Evolutionary conservation across 1,140 invertebrate genomes (phyloP).

Genomic region (Microvelia longipes): DNA sequence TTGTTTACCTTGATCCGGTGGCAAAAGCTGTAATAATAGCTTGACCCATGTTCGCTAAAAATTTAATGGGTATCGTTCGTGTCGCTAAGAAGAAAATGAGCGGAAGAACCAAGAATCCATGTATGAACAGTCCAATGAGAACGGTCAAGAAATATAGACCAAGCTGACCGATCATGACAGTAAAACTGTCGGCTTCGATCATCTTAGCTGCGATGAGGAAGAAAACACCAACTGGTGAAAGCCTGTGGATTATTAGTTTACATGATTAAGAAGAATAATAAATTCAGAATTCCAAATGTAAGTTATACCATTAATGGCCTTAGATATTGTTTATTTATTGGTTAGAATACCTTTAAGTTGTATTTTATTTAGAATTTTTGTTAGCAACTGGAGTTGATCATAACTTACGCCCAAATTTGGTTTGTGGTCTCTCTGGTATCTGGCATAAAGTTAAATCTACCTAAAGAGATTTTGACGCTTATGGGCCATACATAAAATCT

Average conservation of each 20-base stretch:
- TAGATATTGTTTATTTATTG: slow-evolving; percentile 76
- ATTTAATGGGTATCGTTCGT: slow-evolving; percentile 60
- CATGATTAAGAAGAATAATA: slow-evolving; percentile 24
- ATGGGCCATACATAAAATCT: too few relatives aligned
- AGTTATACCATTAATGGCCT: slow-evolving; percentile 75
- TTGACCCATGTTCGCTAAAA: slow-evolving; percentile 68
- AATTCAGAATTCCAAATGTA: not conserved
- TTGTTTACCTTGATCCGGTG: slow-evolving; percentile 80
- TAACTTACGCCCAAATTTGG: too few relatives aligned
- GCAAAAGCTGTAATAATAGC: slow-evolving; percentile 82
- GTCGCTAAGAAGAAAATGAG: slow-evolving; percentile 64
- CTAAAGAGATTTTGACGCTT: too few relatives aligned
- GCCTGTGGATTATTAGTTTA: slow-evolving; percentile 46
- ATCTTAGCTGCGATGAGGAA: slow-evolving; percentile 68
- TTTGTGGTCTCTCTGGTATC: too few relatives aligned
- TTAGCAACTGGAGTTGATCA: too few relatives aligned
- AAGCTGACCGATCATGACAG: slow-evolving; percentile 52
- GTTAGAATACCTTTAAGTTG: too few relatives aligned
- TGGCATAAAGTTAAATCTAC: too few relatives aligned
- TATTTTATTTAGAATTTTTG: too few relatives aligned
- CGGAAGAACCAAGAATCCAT: slow-evolving; percentile 76
- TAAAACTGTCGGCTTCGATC: slow-evolving; percentile 59
- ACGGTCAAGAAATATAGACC: slow-evolving; percentile 87
- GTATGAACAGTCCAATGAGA: slow-evolving; percentile 69
- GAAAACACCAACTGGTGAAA: slow-evolving; percentile 67